Evolutionary conservation across 1,140 invertebrate species (phyloP).

Genomic region (Stenopsyche tienmushanensis): DNA sequence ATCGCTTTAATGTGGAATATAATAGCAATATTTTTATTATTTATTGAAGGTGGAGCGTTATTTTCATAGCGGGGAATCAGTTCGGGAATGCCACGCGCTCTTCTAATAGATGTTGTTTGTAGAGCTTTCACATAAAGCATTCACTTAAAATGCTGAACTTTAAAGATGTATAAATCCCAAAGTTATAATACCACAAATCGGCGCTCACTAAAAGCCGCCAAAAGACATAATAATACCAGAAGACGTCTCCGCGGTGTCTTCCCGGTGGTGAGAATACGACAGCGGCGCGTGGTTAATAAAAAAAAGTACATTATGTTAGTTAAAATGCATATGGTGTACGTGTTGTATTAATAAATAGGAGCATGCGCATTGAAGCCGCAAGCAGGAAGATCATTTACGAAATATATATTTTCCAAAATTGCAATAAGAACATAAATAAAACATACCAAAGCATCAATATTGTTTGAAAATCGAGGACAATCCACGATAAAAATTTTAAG

Average conservation of each 20-base stretch:
- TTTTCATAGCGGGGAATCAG: slow-evolving; percentile 6
- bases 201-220: slow-evolving; percentile 30
- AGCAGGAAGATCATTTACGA: too few relatives aligned
- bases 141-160: slow-evolving; percentile 21
- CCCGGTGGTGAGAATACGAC: background rate
- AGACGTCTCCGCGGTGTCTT: slow-evolving; percentile 8
- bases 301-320: too few relatives aligned
- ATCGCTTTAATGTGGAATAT: slow-evolving; percentile 1
- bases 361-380: too few relatives aligned
- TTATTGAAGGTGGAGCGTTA: slow-evolving; percentile 13
- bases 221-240: slow-evolving; percentile 35
- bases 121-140: slow-evolving; percentile 33
- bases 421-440: too few relatives aligned
- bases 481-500: too few relatives aligned
- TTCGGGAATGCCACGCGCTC: background rate
- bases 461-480: too few relatives aligned
- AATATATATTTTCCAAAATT: too few relatives aligned
- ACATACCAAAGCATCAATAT: too few relatives aligned
- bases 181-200: slow-evolving; percentile 39
- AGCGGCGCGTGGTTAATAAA: background rate
- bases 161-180: slow-evolving; percentile 35
- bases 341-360: too few relatives aligned
- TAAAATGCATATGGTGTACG: too few relatives aligned
- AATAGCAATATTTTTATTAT: slow-evolving; percentile 19
- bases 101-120: slow-evolving; percentile 18